Conservation (phyloP, 2,888 invertebrate species). For the Maniola hyperantus region DNA sequence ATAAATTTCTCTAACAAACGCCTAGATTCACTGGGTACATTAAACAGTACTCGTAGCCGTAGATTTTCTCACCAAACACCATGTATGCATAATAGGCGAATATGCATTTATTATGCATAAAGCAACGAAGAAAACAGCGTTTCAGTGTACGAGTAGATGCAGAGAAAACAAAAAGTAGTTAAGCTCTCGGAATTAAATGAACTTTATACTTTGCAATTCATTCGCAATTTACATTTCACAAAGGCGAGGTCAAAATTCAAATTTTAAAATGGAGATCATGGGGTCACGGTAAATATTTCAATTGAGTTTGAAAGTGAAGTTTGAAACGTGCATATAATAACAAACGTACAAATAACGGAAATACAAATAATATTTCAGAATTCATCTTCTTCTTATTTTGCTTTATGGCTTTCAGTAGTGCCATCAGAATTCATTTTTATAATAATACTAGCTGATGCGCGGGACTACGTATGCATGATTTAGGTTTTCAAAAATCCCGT, state of each 20-base stretch:
- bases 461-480: too few species aligned
- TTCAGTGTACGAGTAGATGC: background rate
- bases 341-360: too few species aligned
- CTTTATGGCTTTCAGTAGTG: too few species aligned
- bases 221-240: conserved; percentile 23
- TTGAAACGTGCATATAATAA: background rate
- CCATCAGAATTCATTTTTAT: too few species aligned
- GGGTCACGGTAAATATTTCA: conserved; percentile 55
- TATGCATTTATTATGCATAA: conserved; percentile 15
- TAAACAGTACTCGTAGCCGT: background rate
- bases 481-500: too few species aligned
- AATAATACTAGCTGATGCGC: too few species aligned
- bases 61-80: conserved; percentile 15
- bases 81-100: conserved; percentile 12
- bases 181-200: conserved; percentile 26
- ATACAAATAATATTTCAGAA: background rate
- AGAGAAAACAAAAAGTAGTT: conserved; percentile 21
- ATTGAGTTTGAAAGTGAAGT: background rate
- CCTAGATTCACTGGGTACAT: too few species aligned
- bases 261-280: conserved; percentile 57
- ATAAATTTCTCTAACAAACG: background rate
- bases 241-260: conserved; percentile 37
- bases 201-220: conserved; percentile 25
- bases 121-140: conserved; percentile 16
- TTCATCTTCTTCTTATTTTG: too few species aligned